A percentile compares a stretch with the other conserved stretches of the same genome.
These are phyloP conservation scores for Grus americana DNA, from an alignment of 2,113 vertebrate genomes.

Conservation along the genomic window DNA sequence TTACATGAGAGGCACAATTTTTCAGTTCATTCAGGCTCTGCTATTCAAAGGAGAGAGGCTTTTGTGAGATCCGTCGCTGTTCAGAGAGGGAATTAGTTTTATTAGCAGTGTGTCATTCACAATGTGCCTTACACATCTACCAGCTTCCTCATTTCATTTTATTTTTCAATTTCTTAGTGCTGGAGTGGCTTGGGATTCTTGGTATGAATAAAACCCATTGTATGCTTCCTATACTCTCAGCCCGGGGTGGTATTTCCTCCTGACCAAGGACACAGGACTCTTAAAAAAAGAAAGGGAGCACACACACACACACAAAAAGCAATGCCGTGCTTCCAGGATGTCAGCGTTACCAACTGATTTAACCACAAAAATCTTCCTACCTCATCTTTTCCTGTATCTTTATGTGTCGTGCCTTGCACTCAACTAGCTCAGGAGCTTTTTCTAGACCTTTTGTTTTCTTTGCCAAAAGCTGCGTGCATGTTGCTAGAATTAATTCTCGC, in stretches of 20 bases:
- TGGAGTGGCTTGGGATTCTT: neutral
- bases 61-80: neutral
- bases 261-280: neutral
- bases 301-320: neutral
- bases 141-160: neutral
- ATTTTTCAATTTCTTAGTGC: neutral
- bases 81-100: slow-evolving; percentile 48
- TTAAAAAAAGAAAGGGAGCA: neutral
- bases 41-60: slow-evolving; percentile 15
- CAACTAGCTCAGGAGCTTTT: neutral
- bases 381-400: neutral
- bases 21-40: slow-evolving; percentile 41
- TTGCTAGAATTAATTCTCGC: neutral
- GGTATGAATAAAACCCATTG: neutral
- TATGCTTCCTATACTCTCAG: neutral
- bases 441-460: neutral
- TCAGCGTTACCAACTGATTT: neutral
- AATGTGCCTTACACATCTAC: neutral
- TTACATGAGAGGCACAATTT: slow-evolving; percentile 2
- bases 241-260: neutral
- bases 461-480: rapidly evolving
- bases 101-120: slow-evolving; percentile 37
- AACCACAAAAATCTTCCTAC: neutral
- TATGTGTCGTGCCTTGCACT: neutral
- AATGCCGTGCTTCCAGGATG: neutral